Evolutionary conservation across 2,113 vertebrate species (phyloP), one percentile per base, ranked within the genome.

Genomic region (Cynopterus brachyotis): DNA sequence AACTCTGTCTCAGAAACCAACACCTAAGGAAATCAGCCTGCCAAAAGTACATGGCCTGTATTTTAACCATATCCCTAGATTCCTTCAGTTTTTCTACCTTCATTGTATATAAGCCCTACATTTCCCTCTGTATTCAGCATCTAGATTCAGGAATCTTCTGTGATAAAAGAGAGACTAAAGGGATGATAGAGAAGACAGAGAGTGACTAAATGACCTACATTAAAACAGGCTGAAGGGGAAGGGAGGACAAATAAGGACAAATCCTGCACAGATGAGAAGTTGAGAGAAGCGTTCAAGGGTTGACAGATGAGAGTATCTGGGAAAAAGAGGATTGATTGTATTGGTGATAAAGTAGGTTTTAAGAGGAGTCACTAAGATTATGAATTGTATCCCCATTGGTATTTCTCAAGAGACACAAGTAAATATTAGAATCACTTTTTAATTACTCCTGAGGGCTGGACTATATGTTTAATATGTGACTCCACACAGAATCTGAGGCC

Each of bases 401-500:
- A 7, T 91, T 94, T 97, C 95, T 69, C 28, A 91, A 78, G 91
- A 94, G 93, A 96, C 66, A 82, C 89, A 91, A 91, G 88, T 80
- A 93, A 95, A 94, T 96, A 96, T 42, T 89, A 45, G 82, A 95
- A 95, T 95, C 37, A 70, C 72, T 81, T 96, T 97, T 97, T 96
- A 97, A 97, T 98, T 96, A 97, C 26, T 89, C 92, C 62, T 82
- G 72, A 96, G 86, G 37, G 37, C 37, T 94, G 47, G 30, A 73
- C 47, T 57, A 6, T 81, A 37, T 37, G 13, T 94, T 97, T 97
- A 96, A 95, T 94, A 97, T 91, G 93, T 11, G 12, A 69, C 26
- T 95, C 72, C 26, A 96, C 62, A 89, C 28, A 87, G 91, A 96
- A 70, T 79, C 60, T 32, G 81, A 96, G 93, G 83, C 85, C 64